These are phyloP conservation scores for Aulostomus chinensis DNA, from an alignment of 2,797 vertebrate species.

Conservation along the genomic window DNA sequence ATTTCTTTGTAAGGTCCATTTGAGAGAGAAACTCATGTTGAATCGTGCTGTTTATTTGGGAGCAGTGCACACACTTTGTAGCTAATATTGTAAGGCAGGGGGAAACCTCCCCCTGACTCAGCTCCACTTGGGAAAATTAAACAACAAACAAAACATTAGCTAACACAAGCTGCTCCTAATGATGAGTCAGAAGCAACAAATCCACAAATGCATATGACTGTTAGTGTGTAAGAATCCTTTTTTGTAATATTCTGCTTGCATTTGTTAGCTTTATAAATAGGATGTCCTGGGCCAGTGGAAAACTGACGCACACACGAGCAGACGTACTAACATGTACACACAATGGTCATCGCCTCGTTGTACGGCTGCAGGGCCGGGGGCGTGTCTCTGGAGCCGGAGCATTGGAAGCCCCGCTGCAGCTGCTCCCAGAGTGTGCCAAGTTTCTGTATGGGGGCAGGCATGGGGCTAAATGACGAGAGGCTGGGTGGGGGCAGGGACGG, in stretches of 20 bases:
- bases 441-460: conserved; percentile 71
- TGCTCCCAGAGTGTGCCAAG: conserved; percentile 83
- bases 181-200: conserved; percentile 61
- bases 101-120: conserved; percentile 52
- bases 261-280: conserved; percentile 44
- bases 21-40: no score
- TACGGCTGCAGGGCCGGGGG: conserved; percentile 70
- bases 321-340: conserved; percentile 20
- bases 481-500: conserved; percentile 65
- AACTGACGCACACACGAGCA: conserved; percentile 43
- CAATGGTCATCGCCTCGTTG: conserved; percentile 64
- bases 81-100: conserved; percentile 52
- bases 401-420: conserved; percentile 76
- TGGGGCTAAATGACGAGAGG: conserved; percentile 60
- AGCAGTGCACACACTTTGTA: conserved; percentile 28
- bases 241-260: conserved; percentile 18
- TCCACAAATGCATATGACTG: conserved; percentile 35
- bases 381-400: conserved; percentile 66
- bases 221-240: conserved; percentile 23
- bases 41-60: conserved; percentile 13
- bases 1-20: no score
- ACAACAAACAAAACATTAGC: conserved; percentile 72
- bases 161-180: conserved; percentile 58
- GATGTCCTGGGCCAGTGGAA: conserved; percentile 45
- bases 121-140: conserved; percentile 69